Conservation (phyloP, 2,797 vertebrate genomes). For the Dallia pectoralis region DNA sequence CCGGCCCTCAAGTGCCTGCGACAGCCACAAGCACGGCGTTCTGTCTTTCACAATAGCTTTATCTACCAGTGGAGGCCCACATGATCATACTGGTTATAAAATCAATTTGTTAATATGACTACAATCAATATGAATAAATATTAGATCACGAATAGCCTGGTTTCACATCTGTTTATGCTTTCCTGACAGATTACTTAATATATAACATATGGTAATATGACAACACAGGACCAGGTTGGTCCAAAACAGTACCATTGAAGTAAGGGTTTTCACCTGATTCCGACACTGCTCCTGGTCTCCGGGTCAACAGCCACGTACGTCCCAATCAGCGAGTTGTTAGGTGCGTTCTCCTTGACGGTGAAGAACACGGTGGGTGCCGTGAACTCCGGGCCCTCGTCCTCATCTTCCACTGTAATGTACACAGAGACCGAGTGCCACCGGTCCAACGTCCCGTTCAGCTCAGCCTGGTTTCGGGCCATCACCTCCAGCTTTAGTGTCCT, state of each 20-base stretch:
- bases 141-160: background rate
- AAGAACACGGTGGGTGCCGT: constrained; percentile 60
- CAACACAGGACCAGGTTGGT: background rate
- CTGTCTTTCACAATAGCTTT: background rate
- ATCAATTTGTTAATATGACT: background rate
- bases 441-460: constrained; percentile 57
- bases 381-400: constrained; percentile 86
- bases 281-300: constrained; percentile 74
- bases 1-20: constrained; percentile 45
- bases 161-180: background rate
- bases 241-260: background rate
- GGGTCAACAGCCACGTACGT: constrained; percentile 80
- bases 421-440: constrained; percentile 70
- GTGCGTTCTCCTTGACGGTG: constrained; percentile 73
- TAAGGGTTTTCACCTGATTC: constrained; percentile 75
- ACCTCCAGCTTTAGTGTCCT: constrained; percentile 71
- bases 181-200: background rate
- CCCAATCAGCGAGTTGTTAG: constrained; percentile 69
- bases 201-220: too few relatives aligned
- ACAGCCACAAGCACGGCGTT: constrained; percentile 9
- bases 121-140: background rate
- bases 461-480: constrained; percentile 74
- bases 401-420: constrained; percentile 67
- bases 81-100: background rate
- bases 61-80: background rate